phyloP scores from a whole-genome alignment of 2,113 vertebrate genomes.

The Oryzias melastigma region DNA sequence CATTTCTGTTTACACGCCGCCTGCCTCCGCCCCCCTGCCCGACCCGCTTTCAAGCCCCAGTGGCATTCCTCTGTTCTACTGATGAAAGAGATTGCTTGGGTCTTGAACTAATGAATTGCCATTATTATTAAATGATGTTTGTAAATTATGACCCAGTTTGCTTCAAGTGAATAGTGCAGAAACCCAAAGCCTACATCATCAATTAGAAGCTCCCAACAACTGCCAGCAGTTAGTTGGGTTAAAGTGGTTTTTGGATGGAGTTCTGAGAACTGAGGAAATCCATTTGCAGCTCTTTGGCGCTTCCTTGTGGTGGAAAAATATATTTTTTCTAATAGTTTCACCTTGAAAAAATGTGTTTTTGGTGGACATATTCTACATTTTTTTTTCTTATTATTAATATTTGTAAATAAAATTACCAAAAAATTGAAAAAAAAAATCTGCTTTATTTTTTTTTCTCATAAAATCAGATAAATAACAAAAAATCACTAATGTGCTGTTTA shows the following conservation, averaged over 20 bases:
- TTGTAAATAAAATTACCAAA: too few species aligned
- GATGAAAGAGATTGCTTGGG: constrained; percentile 71
- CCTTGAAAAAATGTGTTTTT: background rate
- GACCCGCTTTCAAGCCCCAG: constrained; percentile 60
- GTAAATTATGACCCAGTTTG: constrained; percentile 73
- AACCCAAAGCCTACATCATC: constrained; percentile 56
- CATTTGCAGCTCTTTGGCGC: constrained; percentile 59
- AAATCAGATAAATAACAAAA: too few species aligned
- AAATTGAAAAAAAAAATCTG: too few species aligned
- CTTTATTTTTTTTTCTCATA: too few species aligned
- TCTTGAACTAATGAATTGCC: constrained; percentile 73
- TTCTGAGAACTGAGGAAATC: constrained; percentile 7
- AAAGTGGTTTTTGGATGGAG: constrained; percentile 14
- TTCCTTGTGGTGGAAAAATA: constrained; percentile 52
- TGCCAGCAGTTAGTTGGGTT: constrained; percentile 31
- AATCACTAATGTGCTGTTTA: too few species aligned
- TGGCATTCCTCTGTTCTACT: constrained; percentile 60
- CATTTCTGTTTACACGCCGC: constrained; percentile 44
- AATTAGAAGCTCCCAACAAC: constrained; percentile 49
- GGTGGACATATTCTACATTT: too few species aligned
- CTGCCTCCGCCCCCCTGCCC: background rate
- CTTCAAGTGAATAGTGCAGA: constrained; percentile 46
- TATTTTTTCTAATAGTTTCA: background rate
- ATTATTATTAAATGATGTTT: constrained; percentile 80
- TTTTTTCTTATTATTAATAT: too few species aligned